Conservation (phyloP, 2,888 invertebrate genomes). For the Harmothoe impar region DNA sequence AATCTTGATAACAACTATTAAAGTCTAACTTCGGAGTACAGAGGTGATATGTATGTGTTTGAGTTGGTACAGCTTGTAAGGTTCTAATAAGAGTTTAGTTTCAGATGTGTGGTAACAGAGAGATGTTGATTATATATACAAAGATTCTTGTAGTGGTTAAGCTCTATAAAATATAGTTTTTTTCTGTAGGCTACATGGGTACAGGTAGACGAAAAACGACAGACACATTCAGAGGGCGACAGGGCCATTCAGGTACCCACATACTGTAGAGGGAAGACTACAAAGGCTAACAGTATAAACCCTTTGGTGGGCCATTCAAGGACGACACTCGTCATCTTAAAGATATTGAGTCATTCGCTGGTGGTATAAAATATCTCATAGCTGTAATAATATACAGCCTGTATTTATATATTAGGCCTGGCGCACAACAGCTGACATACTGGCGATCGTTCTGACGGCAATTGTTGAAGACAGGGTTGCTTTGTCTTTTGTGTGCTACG, state of each 20-base stretch:
- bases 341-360: conserved; percentile 2
- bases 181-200: conserved; percentile 25
- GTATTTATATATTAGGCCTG: too few relatives aligned
- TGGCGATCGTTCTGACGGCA: too few relatives aligned
- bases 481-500: too few relatives aligned
- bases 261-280: background rate
- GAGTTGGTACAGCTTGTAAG: background rate
- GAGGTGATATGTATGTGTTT: background rate
- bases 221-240: background rate
- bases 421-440: too few relatives aligned
- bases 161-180: conserved; percentile 47
- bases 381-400: too few relatives aligned
- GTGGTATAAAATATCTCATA: background rate
- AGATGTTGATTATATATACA: background rate
- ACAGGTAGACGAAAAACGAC: background rate
- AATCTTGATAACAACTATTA: too few relatives aligned
- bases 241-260: conserved; percentile 4
- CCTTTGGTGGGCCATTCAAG: background rate
- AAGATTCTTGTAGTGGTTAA: background rate
- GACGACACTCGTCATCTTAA: background rate
- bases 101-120: background rate
- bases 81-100: background rate
- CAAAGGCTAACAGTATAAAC: conserved; percentile 7
- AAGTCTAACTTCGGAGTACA: background rate
- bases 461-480: too few relatives aligned